A percentile compares a stretch with the other conserved stretches of the same genome.
phyloP scores from a whole-genome alignment of 35 echinoderm and acorn worm genomes.

The Lytechinus pictus region DNA sequence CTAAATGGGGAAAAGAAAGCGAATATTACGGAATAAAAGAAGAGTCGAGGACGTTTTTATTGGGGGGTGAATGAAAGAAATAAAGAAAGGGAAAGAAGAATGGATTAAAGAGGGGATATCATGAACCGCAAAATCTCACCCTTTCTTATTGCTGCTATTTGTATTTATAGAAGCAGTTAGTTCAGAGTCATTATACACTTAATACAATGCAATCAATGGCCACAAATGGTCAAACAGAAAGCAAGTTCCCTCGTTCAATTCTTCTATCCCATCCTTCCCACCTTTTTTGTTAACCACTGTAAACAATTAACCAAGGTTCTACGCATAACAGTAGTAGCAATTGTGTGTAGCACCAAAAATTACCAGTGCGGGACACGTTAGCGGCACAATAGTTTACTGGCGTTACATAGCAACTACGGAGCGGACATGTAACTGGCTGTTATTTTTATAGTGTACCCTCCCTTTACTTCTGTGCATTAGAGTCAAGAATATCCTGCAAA shows the following conservation, averaged over 20 bases:
- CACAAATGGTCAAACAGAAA: neutral
- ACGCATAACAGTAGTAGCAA: neutral
- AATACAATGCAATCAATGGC: neutral
- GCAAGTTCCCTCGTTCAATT: neutral
- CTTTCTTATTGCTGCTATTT: neutral
- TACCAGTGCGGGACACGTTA: neutral
- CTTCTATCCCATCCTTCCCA: neutral
- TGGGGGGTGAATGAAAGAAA: no score
- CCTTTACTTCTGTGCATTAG: neutral
- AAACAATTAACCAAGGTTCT: neutral
- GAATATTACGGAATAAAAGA: no score
- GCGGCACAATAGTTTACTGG: conserved; percentile 16
- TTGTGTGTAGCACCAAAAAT: conserved; percentile 3
- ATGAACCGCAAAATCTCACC: neutral
- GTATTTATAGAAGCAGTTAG: neutral
- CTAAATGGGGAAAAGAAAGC: no score
- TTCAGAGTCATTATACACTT: neutral
- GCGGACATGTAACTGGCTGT: neutral
- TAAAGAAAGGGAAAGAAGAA: no score
- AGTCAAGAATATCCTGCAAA: no score
- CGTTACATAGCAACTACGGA: conserved; percentile 32
- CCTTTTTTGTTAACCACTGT: neutral
- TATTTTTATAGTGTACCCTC: neutral
- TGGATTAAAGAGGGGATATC: neutral
- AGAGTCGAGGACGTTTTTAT: no score